phyloP scores from a whole-genome alignment of 1,140 invertebrate genomes.

The Nephila pilipes region DNA sequence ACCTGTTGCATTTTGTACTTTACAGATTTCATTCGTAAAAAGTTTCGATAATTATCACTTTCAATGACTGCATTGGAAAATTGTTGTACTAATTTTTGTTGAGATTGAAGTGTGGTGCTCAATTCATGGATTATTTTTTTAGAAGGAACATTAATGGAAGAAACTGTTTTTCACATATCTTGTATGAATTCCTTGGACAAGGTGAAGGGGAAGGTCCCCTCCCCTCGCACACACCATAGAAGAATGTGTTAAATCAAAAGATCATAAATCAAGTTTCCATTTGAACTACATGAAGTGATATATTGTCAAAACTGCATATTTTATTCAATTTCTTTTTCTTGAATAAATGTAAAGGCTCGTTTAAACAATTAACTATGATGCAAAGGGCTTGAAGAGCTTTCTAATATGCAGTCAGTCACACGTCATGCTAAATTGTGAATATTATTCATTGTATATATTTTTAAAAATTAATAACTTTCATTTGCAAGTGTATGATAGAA shows the following conservation, averaged over 20 bases:
- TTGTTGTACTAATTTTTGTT: conserved; percentile 24
- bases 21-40: conserved; percentile 24
- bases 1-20: conserved; percentile 29
- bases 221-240: neutral
- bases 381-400: neutral
- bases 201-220: neutral
- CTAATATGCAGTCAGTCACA: neutral
- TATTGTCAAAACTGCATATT: too few species aligned
- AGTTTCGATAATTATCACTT: neutral
- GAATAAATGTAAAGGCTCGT: too few species aligned
- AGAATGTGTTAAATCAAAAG: neutral
- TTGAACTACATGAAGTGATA: too few species aligned
- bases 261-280: conserved; percentile 1
- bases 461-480: too few species aligned
- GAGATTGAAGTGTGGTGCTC: conserved; percentile 46
- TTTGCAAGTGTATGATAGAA: too few species aligned
- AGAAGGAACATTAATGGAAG: neutral
- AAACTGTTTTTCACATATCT: neutral
- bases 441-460: neutral
- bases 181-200: neutral
- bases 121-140: conserved; percentile 12
- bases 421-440: neutral
- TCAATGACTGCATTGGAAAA: neutral
- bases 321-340: too few species aligned
- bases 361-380: too few species aligned